Conservation (phyloP, 2,888 invertebrate genomes). For the Ophonus ardosiacus region DNA sequence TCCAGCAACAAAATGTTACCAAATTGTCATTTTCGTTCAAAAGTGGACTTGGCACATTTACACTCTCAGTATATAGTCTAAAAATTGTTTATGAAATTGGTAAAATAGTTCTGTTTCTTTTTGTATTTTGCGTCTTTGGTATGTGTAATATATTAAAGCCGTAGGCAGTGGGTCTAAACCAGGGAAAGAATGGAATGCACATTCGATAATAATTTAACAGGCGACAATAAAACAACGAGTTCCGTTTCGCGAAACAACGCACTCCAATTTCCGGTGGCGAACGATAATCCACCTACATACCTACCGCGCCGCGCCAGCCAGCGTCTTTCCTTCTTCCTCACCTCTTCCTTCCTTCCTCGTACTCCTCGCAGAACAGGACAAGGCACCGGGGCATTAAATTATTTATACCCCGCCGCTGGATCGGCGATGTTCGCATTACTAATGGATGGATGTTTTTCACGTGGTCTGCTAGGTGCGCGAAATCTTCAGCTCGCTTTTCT, state of each 20-base stretch:
- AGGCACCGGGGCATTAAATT: conserved; percentile 30
- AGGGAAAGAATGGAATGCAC: conserved; percentile 22
- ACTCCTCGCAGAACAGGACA: neutral
- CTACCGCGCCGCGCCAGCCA: neutral
- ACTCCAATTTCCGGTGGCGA: conserved; percentile 29
- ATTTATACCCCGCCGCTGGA: conserved; percentile 32
- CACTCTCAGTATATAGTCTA: no score
- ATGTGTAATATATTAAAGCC: no score
- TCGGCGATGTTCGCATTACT: conserved; percentile 37
- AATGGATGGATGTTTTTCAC: conserved; percentile 46
- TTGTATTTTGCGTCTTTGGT: no score
- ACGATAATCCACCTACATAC: conserved; percentile 43
- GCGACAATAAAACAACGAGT: conserved; percentile 36
- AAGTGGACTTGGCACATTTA: no score
- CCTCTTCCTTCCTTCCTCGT: neutral
- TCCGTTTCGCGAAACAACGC: conserved; percentile 40
- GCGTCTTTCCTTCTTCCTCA: neutral
- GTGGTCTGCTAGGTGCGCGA: conserved; percentile 8
- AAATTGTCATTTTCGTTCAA: no score
- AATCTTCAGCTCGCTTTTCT: conserved; percentile 27
- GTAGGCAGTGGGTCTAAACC: neutral
- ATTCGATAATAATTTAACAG: conserved; percentile 37
- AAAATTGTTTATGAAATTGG: no score
- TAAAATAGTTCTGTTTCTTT: no score
- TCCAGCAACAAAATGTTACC: no score